phyloP scores from a whole-genome alignment of 2,888 invertebrate species.

The Lasioglossum malachurum region DNA sequence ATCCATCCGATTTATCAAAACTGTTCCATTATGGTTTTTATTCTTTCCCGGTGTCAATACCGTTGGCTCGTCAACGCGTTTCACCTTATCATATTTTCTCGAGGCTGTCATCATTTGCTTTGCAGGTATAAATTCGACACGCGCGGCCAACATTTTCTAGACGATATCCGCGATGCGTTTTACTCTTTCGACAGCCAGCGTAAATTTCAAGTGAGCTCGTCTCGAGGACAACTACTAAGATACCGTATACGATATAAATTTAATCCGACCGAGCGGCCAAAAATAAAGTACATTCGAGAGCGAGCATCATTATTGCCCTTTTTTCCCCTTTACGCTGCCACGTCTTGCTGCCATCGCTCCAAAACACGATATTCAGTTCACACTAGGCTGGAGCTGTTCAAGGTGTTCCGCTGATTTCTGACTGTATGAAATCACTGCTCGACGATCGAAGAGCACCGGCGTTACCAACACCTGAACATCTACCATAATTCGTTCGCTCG shows the following conservation, averaged over 20 bases:
- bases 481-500: neutral
- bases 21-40: neutral
- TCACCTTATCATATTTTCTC: neutral
- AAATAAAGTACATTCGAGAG: constrained; percentile 11
- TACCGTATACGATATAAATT: constrained; percentile 18
- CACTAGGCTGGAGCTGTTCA: constrained; percentile 10
- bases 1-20: neutral
- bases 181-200: neutral
- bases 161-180: neutral
- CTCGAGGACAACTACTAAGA: constrained; percentile 21
- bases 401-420: constrained; percentile 35
- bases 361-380: constrained; percentile 30
- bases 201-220: constrained; percentile 14
- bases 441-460: constrained; percentile 2
- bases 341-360: constrained; percentile 16
- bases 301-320: neutral
- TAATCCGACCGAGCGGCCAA: constrained; percentile 5
- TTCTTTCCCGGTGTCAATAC: neutral
- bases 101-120: neutral
- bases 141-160: neutral
- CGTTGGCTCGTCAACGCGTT: neutral
- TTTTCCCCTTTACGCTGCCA: neutral
- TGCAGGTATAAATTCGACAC: neutral
- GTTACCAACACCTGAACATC: constrained; percentile 11
- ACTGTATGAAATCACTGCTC: neutral